phyloP scores from a whole-genome alignment of 2,888 invertebrate genomes.

The Zygogramma bicolorata region DNA sequence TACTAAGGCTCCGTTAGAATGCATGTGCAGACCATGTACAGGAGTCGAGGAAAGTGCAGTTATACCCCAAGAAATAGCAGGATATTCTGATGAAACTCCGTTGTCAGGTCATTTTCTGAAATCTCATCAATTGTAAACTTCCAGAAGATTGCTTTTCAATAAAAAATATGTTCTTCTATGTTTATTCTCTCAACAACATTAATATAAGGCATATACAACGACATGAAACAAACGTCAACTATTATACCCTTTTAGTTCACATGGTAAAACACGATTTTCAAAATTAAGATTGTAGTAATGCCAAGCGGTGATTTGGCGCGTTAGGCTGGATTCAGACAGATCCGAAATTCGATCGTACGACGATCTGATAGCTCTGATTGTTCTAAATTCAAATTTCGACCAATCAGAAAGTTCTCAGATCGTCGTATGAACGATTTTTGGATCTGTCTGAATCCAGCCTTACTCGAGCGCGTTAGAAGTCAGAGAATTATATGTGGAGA shows the following conservation, averaged over 20 bases:
- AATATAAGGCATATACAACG: too few relatives aligned
- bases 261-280: background rate
- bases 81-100: constrained; percentile 85
- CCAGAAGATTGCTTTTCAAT: background rate
- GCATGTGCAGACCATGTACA: constrained; percentile 94
- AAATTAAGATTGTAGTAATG: constrained; percentile 26
- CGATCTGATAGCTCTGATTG: too few relatives aligned
- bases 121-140: constrained; percentile 70
- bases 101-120: constrained; percentile 84
- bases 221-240: background rate
- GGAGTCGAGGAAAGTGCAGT: constrained; percentile 89
- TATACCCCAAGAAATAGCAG: constrained; percentile 90
- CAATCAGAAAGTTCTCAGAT: too few relatives aligned
- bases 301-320: too few relatives aligned
- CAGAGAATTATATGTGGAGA: too few relatives aligned
- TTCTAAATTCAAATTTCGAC: too few relatives aligned
- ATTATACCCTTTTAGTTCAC: background rate
- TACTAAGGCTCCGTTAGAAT: constrained; percentile 93
- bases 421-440: too few relatives aligned
- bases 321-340: too few relatives aligned
- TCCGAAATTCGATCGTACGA: too few relatives aligned
- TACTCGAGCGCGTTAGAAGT: too few relatives aligned
- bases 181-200: background rate
- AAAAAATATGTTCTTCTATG: background rate
- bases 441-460: too few relatives aligned